Evolutionary conservation across 1,140 invertebrate genomes (phyloP).

Genomic region (Trinorchestia longiramus): DNA sequence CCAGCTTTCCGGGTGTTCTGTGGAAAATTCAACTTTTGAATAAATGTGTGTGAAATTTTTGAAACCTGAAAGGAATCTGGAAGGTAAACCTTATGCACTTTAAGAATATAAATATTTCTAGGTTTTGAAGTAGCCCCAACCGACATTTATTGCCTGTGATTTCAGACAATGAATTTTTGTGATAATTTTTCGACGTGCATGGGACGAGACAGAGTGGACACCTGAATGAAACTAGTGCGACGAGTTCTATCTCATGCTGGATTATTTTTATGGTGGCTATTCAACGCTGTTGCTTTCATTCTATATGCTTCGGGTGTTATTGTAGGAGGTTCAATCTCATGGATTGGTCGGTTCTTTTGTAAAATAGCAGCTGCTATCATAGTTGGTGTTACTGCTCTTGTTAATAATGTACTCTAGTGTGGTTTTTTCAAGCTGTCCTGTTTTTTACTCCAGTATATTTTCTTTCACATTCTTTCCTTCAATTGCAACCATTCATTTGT

Average conservation of each 20-base stretch:
- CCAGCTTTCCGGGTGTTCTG: not conserved
- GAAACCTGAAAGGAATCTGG: not conserved
- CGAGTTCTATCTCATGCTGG: not conserved
- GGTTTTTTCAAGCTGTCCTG: not conserved
- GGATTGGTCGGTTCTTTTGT: not conserved
- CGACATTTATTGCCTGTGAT: not conserved
- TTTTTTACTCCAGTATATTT: not conserved
- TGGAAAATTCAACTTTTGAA: not conserved
- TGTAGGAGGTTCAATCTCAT: not conserved
- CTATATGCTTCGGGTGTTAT: not conserved
- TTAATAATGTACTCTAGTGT: not conserved
- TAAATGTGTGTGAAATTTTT: not conserved
- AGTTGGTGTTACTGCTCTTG: not conserved
- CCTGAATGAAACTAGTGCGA: not conserved
- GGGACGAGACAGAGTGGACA: not conserved
- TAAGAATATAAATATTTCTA: not conserved
- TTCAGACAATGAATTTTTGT: too few relatives aligned
- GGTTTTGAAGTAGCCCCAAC: not conserved
- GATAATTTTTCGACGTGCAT: too few relatives aligned
- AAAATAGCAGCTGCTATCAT: not conserved
- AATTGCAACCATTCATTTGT: not conserved
- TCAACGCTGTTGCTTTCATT: not conserved
- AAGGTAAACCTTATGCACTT: not conserved
- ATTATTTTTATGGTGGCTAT: not conserved
- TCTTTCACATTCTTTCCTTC: not conserved